Percentiles rank a stretch among this genome's conserved stretches.
These are phyloP conservation scores for Onychostruthus taczanowskii DNA, from an alignment of 2,113 vertebrate genomes.

Conservation along the genomic window DNA sequence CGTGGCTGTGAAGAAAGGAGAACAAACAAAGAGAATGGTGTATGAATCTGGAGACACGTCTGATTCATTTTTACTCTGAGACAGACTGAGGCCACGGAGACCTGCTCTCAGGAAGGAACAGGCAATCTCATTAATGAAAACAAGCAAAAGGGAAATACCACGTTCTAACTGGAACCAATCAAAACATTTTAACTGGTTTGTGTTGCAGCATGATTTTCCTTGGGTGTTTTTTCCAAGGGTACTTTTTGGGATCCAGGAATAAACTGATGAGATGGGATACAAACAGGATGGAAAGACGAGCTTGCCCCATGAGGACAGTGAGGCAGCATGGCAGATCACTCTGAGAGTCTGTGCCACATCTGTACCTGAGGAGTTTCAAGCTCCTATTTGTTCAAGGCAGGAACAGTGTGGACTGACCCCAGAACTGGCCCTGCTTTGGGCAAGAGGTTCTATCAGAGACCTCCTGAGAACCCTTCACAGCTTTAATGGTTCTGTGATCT, in stretches of 20 bases:
- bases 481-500: not conserved
- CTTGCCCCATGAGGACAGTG: not conserved
- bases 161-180: rapidly evolving
- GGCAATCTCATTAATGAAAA: not conserved
- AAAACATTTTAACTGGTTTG: not conserved
- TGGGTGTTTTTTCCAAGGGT: not conserved
- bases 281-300: not conserved
- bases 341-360: rapidly evolving
- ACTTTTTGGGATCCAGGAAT: not conserved
- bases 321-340: not conserved
- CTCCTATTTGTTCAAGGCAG: not conserved
- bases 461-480: not conserved
- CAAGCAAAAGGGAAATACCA: not conserved
- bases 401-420: not conserved
- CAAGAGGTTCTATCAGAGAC: not conserved
- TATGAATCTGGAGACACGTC: not conserved
- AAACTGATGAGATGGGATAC: not conserved
- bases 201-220: not conserved
- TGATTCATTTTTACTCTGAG: not conserved
- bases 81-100: not conserved
- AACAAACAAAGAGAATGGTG: not conserved
- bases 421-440: not conserved
- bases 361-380: not conserved
- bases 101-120: not conserved
- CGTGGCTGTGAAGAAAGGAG: not conserved